A percentile compares a stretch with the other conserved stretches of the same genome.
These are phyloP conservation scores for Pachycephala philippinensis DNA, from an alignment of 2,113 vertebrate genomes.

Conservation along the genomic window DNA sequence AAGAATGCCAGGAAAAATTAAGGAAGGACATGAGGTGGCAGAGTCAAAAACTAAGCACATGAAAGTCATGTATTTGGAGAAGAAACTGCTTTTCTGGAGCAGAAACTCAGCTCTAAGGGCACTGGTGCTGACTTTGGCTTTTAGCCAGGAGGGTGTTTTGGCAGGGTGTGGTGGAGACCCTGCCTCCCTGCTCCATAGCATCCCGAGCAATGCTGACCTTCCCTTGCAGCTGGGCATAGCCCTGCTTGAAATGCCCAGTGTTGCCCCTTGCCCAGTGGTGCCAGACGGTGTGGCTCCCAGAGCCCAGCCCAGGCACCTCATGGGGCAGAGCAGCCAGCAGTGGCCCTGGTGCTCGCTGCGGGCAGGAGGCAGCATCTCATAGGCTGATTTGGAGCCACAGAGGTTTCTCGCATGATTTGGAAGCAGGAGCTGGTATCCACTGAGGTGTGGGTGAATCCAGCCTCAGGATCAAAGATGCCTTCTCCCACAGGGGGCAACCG, in stretches of 20 bases:
- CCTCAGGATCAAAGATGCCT: background rate
- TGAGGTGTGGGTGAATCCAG: background rate
- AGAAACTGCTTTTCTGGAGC: background rate
- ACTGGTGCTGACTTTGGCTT: background rate
- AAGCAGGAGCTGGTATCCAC: background rate
- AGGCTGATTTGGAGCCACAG: fast-evolving
- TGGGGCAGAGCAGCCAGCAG: background rate
- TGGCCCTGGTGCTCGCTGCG: background rate
- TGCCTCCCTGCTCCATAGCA: background rate
- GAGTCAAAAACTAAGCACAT: background rate
- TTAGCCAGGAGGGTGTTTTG: background rate
- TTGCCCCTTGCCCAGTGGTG: background rate
- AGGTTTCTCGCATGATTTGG: background rate
- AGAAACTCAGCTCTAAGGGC: background rate
- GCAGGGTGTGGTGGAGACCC: background rate
- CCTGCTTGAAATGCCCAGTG: fast-evolving
- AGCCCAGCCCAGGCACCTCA: fast-evolving
- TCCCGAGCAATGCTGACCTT: fast-evolving
- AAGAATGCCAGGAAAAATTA: background rate
- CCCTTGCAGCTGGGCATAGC: background rate
- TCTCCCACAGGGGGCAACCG: background rate
- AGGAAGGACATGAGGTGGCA: background rate
- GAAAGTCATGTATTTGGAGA: background rate
- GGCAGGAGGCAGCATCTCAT: background rate
- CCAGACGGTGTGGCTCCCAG: fast-evolving